Conservation (phyloP, 1,140 invertebrate species). For the Pristionchus pacificus region DNA sequence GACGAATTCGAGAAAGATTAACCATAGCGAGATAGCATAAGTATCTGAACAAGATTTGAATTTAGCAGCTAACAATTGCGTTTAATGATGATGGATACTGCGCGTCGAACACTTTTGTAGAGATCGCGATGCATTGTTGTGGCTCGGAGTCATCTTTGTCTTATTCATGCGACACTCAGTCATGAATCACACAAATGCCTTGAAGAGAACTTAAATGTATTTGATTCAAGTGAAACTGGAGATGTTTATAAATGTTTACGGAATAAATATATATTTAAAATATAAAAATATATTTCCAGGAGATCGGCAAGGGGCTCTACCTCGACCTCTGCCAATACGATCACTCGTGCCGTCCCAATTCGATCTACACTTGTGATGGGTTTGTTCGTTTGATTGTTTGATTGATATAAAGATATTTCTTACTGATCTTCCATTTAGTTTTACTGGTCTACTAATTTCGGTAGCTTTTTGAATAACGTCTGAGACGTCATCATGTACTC, state of each 20-base stretch:
- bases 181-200: slow-evolving; percentile 4
- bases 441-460: too few relatives aligned
- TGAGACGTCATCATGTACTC: too few relatives aligned
- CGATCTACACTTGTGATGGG: slow-evolving; percentile 30
- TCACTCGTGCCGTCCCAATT: slow-evolving; percentile 51
- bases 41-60: too few relatives aligned
- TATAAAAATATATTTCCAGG: slow-evolving; percentile 28
- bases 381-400: not conserved
- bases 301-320: slow-evolving; percentile 57
- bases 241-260: slow-evolving; percentile 5
- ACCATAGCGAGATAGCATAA: too few relatives aligned
- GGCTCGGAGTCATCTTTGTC: not conserved
- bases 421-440: too few relatives aligned
- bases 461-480: too few relatives aligned
- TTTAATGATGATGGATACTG: too few relatives aligned
- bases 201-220: not conserved
- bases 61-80: too few relatives aligned
- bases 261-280: not conserved
- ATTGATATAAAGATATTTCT: too few relatives aligned
- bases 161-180: not conserved
- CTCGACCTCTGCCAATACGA: slow-evolving; percentile 55
- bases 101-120: not conserved
- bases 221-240: slow-evolving; percentile 12
- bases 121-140: not conserved
- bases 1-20: too few relatives aligned